These are phyloP conservation scores for Ectropis crepuscularia DNA, from an alignment of 2,888 invertebrate genomes.

Conservation along the genomic window DNA sequence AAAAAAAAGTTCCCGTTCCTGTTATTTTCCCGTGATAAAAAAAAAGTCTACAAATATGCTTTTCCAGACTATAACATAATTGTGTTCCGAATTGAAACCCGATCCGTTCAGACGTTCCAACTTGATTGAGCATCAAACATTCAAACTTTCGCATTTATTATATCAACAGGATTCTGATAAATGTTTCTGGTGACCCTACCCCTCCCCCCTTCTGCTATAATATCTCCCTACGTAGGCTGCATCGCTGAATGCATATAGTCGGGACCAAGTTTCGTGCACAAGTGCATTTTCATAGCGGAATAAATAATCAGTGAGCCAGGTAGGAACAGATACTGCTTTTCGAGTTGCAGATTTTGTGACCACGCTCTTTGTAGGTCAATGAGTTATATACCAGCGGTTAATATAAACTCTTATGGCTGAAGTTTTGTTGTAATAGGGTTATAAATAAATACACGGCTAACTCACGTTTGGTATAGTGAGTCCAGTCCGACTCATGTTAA, in stretches of 20 bases:
- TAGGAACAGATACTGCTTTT: slow-evolving; percentile 40
- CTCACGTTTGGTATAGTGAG: too few species aligned
- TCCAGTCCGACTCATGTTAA: too few species aligned
- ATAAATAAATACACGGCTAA: too few species aligned
- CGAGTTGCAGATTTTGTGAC: slow-evolving; percentile 36
- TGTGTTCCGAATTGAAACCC: too few species aligned
- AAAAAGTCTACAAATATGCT: too few species aligned
- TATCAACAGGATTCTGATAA: background rate
- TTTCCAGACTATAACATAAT: too few species aligned
- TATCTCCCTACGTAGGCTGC: slow-evolving; percentile 64
- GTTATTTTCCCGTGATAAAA: too few species aligned
- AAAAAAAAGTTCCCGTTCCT: too few species aligned
- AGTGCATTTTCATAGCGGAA: slow-evolving; percentile 66
- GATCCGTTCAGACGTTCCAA: too few species aligned
- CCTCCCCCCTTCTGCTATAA: slow-evolving; percentile 53
- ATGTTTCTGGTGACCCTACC: slow-evolving; percentile 19
- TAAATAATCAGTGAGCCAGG: slow-evolving; percentile 58
- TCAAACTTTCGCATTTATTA: background rate
- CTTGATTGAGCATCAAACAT: too few species aligned
- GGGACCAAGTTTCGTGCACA: slow-evolving; percentile 66
- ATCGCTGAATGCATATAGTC: slow-evolving; percentile 58
- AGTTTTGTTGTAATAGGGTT: too few species aligned
- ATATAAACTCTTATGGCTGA: too few species aligned
- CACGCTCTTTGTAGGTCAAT: slow-evolving; percentile 17
- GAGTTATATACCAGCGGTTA: background rate